Conservation (phyloP, 2,888 invertebrate species). For the Lordiphosa andalusiaca region DNA sequence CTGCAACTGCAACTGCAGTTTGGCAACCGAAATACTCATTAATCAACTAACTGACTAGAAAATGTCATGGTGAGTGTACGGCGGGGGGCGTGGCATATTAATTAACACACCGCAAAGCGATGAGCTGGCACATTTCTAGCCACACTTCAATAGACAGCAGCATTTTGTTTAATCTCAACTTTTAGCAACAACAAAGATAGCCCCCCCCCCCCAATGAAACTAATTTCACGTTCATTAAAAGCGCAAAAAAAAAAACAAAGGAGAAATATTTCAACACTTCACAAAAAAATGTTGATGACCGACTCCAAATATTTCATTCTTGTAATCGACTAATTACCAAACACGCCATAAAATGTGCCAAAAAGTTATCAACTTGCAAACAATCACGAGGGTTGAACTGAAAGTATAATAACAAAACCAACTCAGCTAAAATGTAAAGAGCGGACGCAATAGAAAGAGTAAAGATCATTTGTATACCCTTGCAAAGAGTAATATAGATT, state of each 20-base stretch:
- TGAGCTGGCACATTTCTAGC: constrained; percentile 60
- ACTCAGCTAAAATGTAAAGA: too few relatives aligned
- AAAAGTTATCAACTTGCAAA: constrained; percentile 9
- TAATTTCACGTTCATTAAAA: constrained; percentile 67
- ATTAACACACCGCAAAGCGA: constrained; percentile 49
- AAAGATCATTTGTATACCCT: too few relatives aligned
- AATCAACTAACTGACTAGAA: constrained; percentile 17
- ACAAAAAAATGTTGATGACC: too few relatives aligned
- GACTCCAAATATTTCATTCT: too few relatives aligned
- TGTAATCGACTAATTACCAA: too few relatives aligned
- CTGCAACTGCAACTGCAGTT: constrained; percentile 15
- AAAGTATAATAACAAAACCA: too few relatives aligned
- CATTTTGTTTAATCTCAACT: constrained; percentile 37
- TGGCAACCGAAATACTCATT: constrained; percentile 13
- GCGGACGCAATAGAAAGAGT: too few relatives aligned
- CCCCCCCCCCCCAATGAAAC: constrained; percentile 56
- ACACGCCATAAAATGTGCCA: constrained; percentile 12
- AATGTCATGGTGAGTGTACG: constrained; percentile 9
- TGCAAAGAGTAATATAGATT: too few relatives aligned
- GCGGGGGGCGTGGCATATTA: constrained; percentile 51
- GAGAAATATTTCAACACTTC: too few relatives aligned
- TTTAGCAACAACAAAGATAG: constrained; percentile 33
- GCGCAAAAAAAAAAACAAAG: constrained; percentile 1
- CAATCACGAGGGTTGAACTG: too few relatives aligned
- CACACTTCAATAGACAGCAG: constrained; percentile 24